Evolutionary conservation across 2,797 vertebrate species (phyloP), one percentile per base, ranked within the genome.

Genomic region (Enteromius afrohamiltoni): DNA sequence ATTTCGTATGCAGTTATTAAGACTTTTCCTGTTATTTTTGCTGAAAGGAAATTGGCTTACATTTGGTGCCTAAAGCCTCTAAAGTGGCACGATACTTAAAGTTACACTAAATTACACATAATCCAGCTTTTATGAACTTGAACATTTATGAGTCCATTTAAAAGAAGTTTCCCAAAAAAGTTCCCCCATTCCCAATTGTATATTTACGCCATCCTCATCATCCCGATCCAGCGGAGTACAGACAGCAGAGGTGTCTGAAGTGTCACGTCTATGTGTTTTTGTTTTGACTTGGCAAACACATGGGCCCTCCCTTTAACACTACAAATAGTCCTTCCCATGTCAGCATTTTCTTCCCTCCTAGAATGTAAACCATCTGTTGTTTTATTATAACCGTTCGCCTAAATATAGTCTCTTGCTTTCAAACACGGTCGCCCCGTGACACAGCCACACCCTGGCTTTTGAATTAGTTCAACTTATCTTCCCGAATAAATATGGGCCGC

Each of bases 261-360:
- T 23, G 42, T 76, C 29, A 5, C 11, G 51, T 29, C 51, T 87
- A 10, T 73, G 29, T 77, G 71, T 77, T 77, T 83, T 77, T 83
- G 51, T 79, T 85, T 40, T 78, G 69, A 14, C 17, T 77, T 45
- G 78, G 70, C 64, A 88, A 86, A 85, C 84, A 78, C 64, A 13
- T 6, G 55, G 75, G 75, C 68, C 73, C 85, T 78, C 80, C 87
- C 83, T 88, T 78, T 82, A 79, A 71, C 67, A 84, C 65, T 85
- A 79, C 83, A 86, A 88, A 88, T 88, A 85, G 70, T 80, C 71
- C 58, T 53, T 58, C 76, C 73, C 85, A 85, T 83, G 84, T 88
- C 81, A 84, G 83, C 83, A 69, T 83, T 83, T 82, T 85, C 64
- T 85, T 83, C 82, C 84, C 51, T 21, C 79, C 17, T 75, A 88